phyloP scores from a whole-genome alignment of 2,888 invertebrate species.

The Patella ulyssiponensis region DNA sequence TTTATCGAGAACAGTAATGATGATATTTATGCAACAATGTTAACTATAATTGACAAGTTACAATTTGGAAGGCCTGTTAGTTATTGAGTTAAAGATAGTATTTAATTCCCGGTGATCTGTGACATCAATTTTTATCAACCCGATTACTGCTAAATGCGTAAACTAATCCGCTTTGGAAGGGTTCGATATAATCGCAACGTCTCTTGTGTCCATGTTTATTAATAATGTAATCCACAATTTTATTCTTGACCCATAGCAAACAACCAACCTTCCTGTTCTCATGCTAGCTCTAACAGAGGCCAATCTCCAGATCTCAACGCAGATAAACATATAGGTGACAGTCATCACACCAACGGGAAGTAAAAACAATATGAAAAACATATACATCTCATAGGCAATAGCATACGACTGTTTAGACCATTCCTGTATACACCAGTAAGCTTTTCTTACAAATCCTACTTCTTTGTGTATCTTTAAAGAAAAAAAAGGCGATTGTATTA shows the following conservation, averaged over 20 bases:
- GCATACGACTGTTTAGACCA: slow-evolving; percentile 61
- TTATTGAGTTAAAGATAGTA: too few relatives aligned
- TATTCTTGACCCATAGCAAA: background rate
- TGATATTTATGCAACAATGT: too few relatives aligned
- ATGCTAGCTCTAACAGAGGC: slow-evolving; percentile 77
- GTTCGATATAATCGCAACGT: too few relatives aligned
- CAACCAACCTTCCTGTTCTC: slow-evolving; percentile 73
- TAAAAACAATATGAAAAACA: slow-evolving; percentile 78
- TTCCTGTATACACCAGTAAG: slow-evolving; percentile 78
- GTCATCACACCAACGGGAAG: slow-evolving; percentile 79
- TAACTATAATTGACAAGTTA: too few relatives aligned
- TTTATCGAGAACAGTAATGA: too few relatives aligned
- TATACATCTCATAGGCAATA: slow-evolving; percentile 77
- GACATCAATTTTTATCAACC: too few relatives aligned
- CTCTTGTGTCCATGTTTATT: background rate
- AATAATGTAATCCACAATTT: background rate
- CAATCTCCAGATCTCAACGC: slow-evolving; percentile 79
- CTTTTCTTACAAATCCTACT: slow-evolving; percentile 48
- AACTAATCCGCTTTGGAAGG: too few relatives aligned
- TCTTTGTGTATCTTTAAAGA: slow-evolving; percentile 73
- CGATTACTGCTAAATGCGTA: too few relatives aligned
- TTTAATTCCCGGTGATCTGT: too few relatives aligned
- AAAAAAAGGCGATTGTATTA: slow-evolving; percentile 36
- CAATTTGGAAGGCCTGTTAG: too few relatives aligned
- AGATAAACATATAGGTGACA: slow-evolving; percentile 79